phyloP scores from a whole-genome alignment of 2,797 vertebrate species.

The Aselliscus stoliczkanus region DNA sequence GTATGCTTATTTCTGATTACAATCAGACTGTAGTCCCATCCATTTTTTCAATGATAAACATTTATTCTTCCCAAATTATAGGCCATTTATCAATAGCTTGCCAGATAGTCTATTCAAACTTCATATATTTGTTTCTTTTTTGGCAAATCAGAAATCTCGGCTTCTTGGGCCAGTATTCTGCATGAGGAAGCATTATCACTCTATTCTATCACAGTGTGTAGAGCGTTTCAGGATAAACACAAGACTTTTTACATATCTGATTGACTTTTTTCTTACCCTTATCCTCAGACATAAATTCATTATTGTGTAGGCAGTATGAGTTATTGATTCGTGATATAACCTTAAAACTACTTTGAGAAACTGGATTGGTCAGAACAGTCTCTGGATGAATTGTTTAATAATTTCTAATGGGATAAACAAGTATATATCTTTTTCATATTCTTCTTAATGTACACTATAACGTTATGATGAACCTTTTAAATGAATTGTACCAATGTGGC shows the following conservation, averaged over 20 bases:
- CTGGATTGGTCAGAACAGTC: not conserved
- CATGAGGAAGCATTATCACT: not conserved
- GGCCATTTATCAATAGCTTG: not conserved
- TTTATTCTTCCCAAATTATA: not conserved
- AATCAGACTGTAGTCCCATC: not conserved
- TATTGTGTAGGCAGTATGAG: not conserved
- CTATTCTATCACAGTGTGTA: not conserved
- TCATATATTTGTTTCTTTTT: not conserved
- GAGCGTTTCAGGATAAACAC: not conserved
- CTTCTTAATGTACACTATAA: not conserved
- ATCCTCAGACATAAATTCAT: not conserved
- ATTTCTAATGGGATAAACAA: constrained; percentile 4
- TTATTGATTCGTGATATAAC: constrained; percentile 25
- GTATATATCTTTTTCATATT: not conserved
- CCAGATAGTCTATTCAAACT: not conserved
- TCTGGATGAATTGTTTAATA: constrained; percentile 23
- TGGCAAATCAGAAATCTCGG: not conserved
- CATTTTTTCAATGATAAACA: not conserved
- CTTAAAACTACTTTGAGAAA: constrained; percentile 26
- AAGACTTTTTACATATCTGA: not conserved
- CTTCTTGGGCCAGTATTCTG: not conserved
- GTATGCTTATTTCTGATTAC: not conserved
- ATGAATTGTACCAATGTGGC: not conserved
- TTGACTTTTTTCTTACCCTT: not conserved
- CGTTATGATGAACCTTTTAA: not conserved